Evolutionary conservation across 2,113 vertebrate genomes (phyloP).

Genomic region (Danionella cerebrum): DNA sequence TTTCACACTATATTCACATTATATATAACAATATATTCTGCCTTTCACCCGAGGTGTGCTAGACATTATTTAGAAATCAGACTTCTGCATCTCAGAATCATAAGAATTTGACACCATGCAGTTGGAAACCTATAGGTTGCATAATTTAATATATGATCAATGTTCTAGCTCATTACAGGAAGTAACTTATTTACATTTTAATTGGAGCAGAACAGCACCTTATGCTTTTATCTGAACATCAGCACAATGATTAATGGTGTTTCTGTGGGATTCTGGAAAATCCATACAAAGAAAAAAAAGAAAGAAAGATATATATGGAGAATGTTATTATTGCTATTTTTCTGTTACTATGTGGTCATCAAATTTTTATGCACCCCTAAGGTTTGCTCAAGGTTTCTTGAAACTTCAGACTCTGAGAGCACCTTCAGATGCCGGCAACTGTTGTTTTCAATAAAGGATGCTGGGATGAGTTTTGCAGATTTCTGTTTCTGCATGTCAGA

Average conservation of each 20-base stretch:
- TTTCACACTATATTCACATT: too few relatives aligned
- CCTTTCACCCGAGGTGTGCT: too few relatives aligned
- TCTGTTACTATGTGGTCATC: slow-evolving; percentile 15
- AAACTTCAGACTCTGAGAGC: slow-evolving; percentile 24
- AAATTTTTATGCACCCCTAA: slow-evolving; percentile 27
- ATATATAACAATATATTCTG: too few relatives aligned
- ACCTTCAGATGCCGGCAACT: slow-evolving; percentile 30
- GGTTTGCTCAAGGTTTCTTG: slow-evolving; percentile 17
- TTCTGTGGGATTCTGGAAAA: slow-evolving; percentile 21
- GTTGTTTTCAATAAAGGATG: slow-evolving; percentile 30
- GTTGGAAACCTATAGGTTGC: slow-evolving; percentile 10
- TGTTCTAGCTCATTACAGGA: slow-evolving; percentile 37
- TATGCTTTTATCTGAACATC: slow-evolving; percentile 20
- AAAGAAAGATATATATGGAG: neutral
- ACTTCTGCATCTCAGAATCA: too few relatives aligned
- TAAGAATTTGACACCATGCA: too few relatives aligned
- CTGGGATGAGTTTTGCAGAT: slow-evolving; percentile 30
- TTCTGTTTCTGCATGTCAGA: slow-evolving; percentile 24
- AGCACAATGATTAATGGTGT: slow-evolving; percentile 42
- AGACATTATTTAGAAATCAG: too few relatives aligned
- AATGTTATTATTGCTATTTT: slow-evolving; percentile 4
- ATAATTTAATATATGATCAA: slow-evolving; percentile 47
- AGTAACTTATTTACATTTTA: slow-evolving; percentile 47
- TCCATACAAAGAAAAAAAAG: neutral
- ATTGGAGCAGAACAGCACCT: slow-evolving; percentile 32